Base-by-base conservation (phyloP, 2,797 vertebrate species). In the Oreortyx pictus region DNA sequence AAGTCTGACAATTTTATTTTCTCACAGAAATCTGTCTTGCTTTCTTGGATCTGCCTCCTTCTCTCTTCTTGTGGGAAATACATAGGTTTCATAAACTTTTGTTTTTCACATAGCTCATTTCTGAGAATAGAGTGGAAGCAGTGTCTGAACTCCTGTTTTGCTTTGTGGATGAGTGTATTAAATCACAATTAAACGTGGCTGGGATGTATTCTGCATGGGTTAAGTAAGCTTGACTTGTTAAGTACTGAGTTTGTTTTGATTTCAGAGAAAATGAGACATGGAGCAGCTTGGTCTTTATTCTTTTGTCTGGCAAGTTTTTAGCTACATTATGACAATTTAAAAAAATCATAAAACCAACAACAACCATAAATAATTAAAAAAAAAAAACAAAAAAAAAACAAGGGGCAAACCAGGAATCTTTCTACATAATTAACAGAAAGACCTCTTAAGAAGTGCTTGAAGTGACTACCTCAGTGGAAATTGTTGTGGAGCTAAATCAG, bases 401-500 rank as follows among this genome's bases (percentile, higher is more conserved):
- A 22, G n/a, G 11, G 19, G 19, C n/a, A 33, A 39, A 94, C 29
- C 27, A 61, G 61, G 33, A 81, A 76, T 83, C 44, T 82, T 91
- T 77, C 65, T 35, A 15, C 65, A 33, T 84, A 93, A 83, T 19
- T 83, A 86, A 90, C 82, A 91, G 79, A 66, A 93, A 92, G 86
- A 62, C 9, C 41, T 50, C 74, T 82, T 73, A 61, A 88, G 59
- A 94, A 70, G 68, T 47, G 47, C 73, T 93, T 78, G 41, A 72
- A 93, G 16, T 77, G 61, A 92, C 64, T 94, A 19, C 47, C 39
- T 90, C 47, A 75, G 80, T 93, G 90, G 85, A 93, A 85, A 88
- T 66, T 86, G 86, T 90, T 94, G 46, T 78, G 47, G 61, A 52
- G 73, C 25, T 94, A 86, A 75, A 89, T 88, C 68, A 92, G 25